Percentiles rank a stretch among this genome's conserved stretches.
These are phyloP conservation scores for Drosophila saltans DNA, from an alignment of 1,140 invertebrate species.

Conservation along the genomic window DNA sequence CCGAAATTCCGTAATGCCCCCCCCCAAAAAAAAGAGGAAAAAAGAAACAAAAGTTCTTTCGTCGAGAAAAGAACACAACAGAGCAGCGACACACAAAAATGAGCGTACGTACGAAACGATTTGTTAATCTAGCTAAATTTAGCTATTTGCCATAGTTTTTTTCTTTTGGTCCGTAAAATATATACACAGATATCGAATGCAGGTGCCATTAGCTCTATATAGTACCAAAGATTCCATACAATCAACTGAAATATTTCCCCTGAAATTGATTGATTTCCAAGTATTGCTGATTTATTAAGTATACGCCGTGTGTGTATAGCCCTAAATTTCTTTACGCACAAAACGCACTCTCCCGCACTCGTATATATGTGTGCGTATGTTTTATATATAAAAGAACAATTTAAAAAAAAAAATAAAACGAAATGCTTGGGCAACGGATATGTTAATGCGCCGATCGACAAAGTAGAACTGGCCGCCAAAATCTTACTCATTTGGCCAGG, in stretches of 20 bases:
- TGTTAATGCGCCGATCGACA: conserved; percentile 80
- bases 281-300: conserved; percentile 56
- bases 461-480: conserved; percentile 65
- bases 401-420: conserved; percentile 8
- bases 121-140: conserved; percentile 71
- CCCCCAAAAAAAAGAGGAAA: neutral
- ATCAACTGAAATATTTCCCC: neutral
- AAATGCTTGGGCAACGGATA: conserved; percentile 77
- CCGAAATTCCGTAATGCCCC: conserved; percentile 28
- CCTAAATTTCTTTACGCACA: conserved; percentile 38
- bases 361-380: conserved; percentile 19
- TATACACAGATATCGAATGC: conserved; percentile 1
- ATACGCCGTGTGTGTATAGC: conserved; percentile 55
- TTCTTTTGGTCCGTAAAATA: conserved; percentile 17
- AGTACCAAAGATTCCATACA: neutral
- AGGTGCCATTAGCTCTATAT: neutral
- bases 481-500: conserved; percentile 13
- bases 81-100: conserved; percentile 12
- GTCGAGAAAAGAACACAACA: neutral
- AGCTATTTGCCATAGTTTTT: conserved; percentile 47
- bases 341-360: conserved; percentile 44
- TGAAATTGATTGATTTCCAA: conserved; percentile 63
- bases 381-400: conserved; percentile 33
- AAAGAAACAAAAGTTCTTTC: conserved; percentile 23
- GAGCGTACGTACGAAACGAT: conserved; percentile 33